A percentile compares a stretch with the other conserved stretches of the same genome.
Evolutionary conservation across 2,113 vertebrate species (phyloP).

Genomic region (Terrapene triunguis): DNA sequence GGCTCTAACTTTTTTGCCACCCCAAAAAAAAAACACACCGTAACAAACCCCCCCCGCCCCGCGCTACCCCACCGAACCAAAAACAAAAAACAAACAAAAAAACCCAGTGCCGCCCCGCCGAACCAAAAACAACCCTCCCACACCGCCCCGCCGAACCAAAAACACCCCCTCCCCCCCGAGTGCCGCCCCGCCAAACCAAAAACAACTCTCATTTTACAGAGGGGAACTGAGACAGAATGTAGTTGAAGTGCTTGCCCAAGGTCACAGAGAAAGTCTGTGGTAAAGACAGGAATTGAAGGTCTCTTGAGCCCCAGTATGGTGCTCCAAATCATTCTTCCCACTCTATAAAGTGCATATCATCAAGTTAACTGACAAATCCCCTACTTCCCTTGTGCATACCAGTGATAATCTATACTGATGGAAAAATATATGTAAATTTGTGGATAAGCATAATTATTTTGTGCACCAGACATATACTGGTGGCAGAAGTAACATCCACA

Average conservation of each 20-base stretch:
- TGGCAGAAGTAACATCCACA: neutral
- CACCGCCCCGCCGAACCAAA: no score
- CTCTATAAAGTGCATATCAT: neutral
- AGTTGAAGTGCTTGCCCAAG: neutral
- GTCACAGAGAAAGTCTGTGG: neutral
- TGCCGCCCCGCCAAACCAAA: no score
- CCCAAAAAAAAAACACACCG: no score
- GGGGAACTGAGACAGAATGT: accelerated
- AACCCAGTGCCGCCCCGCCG: no score
- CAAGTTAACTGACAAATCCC: neutral
- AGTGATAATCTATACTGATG: neutral
- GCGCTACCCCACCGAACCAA: no score
- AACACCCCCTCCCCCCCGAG: no score
- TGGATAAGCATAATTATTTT: neutral
- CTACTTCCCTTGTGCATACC: neutral
- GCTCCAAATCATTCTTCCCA: neutral
- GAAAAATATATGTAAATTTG: neutral
- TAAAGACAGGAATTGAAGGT: neutral
- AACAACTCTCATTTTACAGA: neutral
- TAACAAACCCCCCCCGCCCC: no score
- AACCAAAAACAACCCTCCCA: no score
- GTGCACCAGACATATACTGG: neutral
- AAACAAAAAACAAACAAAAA: no score
- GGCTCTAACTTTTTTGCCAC: no score
- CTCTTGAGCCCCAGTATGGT: accelerated